Base-by-base conservation (phyloP, 2,888 invertebrate genomes). In the Onchidella celtica region DNA sequence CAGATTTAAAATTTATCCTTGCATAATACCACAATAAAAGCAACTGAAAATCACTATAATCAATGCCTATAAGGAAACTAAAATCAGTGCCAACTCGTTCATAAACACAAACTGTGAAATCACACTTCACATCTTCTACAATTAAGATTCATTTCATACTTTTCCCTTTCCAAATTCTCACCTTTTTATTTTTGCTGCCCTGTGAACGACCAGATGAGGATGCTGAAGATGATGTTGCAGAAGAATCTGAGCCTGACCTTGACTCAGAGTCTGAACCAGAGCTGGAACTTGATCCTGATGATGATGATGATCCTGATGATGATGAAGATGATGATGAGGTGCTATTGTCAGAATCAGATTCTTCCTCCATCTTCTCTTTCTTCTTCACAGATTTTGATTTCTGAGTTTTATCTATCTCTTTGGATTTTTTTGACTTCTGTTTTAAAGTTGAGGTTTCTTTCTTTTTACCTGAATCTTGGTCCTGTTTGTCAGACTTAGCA, bases 251-350 rank as follows among this genome's bases (percentile, higher is more conserved):
- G 14, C 74, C 70, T 9, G 80, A 78, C 40, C 65, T 77, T 21
- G 84, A 84, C 27, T 38, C 79, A 1, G 85, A 83, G 55, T 70
- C 73, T 40, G 84, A 84, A 65, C 72, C 65, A 32, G 84, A 84
- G 14, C 73, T 69, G 14, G 82, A 79, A 21, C 65, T 40, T 24
- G 81, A 81, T 1, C 61, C 79, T 29, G 74, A 81, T 24, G 73
- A 69, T 4, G 74, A 80, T 40, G 61, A 38, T 17, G 79, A 79
- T 9, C 40, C 38, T 24, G 78, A 79, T 0, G 74, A 74, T 29
- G 80, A 75, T n/a, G 68, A 70, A n/a, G 59, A 40, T 29, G 70
- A 34, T 24, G 40, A 61, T 29, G 66, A 40, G 32, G 80, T 83
- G 40, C 72, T 76, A 2, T 57, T 68, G 21, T 70, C 73, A n/a